These are phyloP conservation scores for Hyposmocoma kahamanoa DNA, from an alignment of 1,140 invertebrate genomes.

Conservation along the genomic window DNA sequence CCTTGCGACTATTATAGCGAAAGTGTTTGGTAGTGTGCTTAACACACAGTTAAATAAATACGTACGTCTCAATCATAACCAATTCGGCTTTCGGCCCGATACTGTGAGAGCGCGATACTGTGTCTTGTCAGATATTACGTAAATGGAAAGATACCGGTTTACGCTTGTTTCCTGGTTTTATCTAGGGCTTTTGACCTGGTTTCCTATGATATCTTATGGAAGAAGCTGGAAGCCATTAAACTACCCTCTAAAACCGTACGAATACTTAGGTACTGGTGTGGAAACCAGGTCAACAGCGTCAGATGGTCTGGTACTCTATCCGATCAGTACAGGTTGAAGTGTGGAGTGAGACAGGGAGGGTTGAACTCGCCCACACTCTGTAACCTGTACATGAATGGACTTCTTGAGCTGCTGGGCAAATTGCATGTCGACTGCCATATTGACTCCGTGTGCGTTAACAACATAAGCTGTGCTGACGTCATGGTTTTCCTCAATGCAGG, in stretches of 20 bases:
- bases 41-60: background rate
- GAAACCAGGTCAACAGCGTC: no score
- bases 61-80: background rate
- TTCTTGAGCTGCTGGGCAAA: slow-evolving; percentile 6
- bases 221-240: no score
- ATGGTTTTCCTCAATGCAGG: slow-evolving; percentile 7
- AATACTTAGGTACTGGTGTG: no score
- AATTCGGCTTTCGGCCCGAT: slow-evolving; percentile 5
- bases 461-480: slow-evolving; percentile 8
- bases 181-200: no score
- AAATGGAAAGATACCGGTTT: slow-evolving; percentile 4
- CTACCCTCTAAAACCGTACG: no score
- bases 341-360: slow-evolving; percentile 10
- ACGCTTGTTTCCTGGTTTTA: slow-evolving; percentile 8
- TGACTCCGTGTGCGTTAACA: slow-evolving; percentile 1
- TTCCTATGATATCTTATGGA: no score
- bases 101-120: background rate
- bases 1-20: slow-evolving; percentile 3
- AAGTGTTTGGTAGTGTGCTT: slow-evolving; percentile 6
- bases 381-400: slow-evolving; percentile 7
- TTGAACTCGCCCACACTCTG: slow-evolving; percentile 1
- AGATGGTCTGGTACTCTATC: no score
- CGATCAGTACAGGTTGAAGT: slow-evolving; percentile 1
- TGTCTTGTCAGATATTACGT: no score
- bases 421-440: background rate